phyloP scores from a whole-genome alignment of 2,113 vertebrate species.

The Saccopteryx bilineata region DNA sequence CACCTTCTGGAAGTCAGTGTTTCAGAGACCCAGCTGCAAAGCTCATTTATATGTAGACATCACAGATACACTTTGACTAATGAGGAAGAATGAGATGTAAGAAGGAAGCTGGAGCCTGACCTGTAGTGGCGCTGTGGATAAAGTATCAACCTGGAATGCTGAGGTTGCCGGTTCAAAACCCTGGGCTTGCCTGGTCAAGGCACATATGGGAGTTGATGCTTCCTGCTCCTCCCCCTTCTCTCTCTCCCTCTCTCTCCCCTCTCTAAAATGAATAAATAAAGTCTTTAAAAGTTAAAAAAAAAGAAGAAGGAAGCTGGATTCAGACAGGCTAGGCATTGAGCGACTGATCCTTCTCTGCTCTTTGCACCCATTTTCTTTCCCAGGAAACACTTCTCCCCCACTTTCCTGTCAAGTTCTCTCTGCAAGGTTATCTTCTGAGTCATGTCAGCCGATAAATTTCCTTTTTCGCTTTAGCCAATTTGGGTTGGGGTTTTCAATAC shows the following conservation, averaged over 20 bases:
- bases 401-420: neutral
- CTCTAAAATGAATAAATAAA: no score
- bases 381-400: neutral
- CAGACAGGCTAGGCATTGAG: neutral
- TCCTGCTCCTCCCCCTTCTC: no score
- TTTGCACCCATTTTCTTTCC: neutral
- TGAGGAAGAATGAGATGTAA: neutral
- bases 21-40: neutral
- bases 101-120: neutral
- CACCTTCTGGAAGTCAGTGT: neutral
- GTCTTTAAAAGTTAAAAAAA: no score
- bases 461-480: neutral
- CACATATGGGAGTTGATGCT: no score
- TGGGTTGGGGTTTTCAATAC: neutral
- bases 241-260: no score
- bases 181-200: no score
- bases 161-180: no score
- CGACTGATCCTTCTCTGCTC: neutral
- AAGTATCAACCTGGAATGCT: no score
- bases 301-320: neutral
- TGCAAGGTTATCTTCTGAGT: neutral
- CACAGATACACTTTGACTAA: neutral
- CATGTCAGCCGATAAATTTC: neutral
- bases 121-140: no score
- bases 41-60: neutral